Percentiles rank a stretch among this genome's conserved stretches.
Evolutionary conservation across 2,888 invertebrate genomes (phyloP).

Genomic region (Argyra leucocephala): DNA sequence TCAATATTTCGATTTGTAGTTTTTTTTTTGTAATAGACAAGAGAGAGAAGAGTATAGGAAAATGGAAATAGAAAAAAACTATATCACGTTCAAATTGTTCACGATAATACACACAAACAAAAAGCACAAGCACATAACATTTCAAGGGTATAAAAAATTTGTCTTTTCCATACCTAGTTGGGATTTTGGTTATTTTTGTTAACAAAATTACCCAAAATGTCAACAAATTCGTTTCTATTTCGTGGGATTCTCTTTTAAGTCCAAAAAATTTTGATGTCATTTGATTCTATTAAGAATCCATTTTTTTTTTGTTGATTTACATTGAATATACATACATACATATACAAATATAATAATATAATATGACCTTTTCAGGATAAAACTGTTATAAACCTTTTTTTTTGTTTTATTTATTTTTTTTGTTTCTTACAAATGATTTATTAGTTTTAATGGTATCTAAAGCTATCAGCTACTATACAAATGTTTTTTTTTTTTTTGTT

Average conservation of each 20-base stretch:
- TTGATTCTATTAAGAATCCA: neutral
- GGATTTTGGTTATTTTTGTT: neutral
- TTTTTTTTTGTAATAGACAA: no score
- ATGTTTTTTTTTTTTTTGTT: no score
- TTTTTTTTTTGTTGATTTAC: neutral
- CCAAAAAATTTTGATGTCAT: neutral
- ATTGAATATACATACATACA: neutral
- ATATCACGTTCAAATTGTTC: no score
- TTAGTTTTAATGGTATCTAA: neutral
- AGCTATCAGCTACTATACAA: no score
- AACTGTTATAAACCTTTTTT: neutral
- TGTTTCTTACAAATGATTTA: neutral
- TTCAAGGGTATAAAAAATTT: neutral
- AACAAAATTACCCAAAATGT: slow-evolving; percentile 1
- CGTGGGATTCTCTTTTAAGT: neutral
- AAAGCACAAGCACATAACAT: no score
- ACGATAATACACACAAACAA: no score
- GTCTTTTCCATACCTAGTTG: neutral
- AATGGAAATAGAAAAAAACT: no score
- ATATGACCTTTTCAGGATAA: neutral
- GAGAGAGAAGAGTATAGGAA: no score
- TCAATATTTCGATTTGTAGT: no score
- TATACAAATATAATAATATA: no score
- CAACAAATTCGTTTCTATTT: slow-evolving; percentile 2
- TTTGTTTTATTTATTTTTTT: neutral